A percentile compares a stretch with the other conserved stretches of the same genome.
Evolutionary conservation across 1,140 invertebrate species (phyloP).

Genomic region (Zaprionus capensis): DNA sequence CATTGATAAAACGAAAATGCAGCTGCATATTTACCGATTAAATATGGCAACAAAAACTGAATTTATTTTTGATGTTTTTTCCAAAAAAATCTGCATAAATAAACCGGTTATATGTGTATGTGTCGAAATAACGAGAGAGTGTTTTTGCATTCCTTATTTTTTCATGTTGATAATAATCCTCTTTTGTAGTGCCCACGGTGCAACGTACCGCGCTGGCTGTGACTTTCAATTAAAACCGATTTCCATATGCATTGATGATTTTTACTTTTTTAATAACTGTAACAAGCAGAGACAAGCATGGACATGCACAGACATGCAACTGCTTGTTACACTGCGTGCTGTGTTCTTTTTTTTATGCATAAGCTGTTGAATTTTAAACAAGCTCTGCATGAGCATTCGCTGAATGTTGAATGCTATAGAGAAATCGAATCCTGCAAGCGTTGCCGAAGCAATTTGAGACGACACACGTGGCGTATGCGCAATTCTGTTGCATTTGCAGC

Average conservation of each 20-base stretch:
- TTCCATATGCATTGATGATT: constrained; percentile 41
- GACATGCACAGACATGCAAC: background rate
- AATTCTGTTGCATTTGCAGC: constrained; percentile 38
- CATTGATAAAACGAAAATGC: background rate
- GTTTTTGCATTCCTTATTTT: constrained; percentile 6
- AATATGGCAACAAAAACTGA: background rate
- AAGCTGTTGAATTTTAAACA: background rate
- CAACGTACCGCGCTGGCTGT: constrained; percentile 26
- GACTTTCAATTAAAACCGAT: constrained; percentile 55
- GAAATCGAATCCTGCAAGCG: background rate
- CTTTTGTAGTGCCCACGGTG: background rate
- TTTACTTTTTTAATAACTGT: constrained; percentile 35
- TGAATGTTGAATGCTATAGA: too few species aligned
- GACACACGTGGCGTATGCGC: constrained; percentile 32
- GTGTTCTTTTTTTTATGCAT: background rate
- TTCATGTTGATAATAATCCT: constrained; percentile 17
- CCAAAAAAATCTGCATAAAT: background rate
- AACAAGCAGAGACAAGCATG: background rate
- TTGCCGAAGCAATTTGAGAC: background rate
- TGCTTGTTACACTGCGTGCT: background rate
- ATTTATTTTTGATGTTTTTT: background rate
- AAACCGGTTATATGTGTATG: background rate
- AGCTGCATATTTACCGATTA: constrained; percentile 6
- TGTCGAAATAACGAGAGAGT: background rate
- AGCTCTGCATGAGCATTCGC: background rate